Evolutionary conservation across 2,888 invertebrate genomes (phyloP), one percentile per base, ranked within the genome.

Genomic region (Erynnis tages): DNA sequence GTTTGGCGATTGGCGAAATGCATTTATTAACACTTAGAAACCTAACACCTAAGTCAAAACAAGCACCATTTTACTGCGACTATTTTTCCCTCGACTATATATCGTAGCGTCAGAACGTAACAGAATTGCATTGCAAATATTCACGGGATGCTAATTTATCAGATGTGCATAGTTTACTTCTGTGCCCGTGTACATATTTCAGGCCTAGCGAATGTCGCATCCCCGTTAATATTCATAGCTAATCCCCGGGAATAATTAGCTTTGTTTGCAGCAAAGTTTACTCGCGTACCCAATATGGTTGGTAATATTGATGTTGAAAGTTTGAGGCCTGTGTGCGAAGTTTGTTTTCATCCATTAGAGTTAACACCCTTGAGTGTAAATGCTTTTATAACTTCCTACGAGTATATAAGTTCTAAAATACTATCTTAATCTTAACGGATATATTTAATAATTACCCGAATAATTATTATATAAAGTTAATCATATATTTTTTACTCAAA

Each of bases 61-160:
- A 21, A 21, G 21, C 4, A 2, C 2, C 2, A 7, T 23, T 10
- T 29, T 17, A 27, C 16, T 5, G 6, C n/a, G 10, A 41, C 10
- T 16, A 40, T 11, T 10, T 41, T 16, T 29, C 11, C 11, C 16
- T 2, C 6, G 16, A 11, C 27, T 6, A 25, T 41, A 16, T 1
- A 16, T 16, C 8, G 3, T 5, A 30, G 1, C 14, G 30, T 2
- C 10, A 14, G 25, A n/a, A 13, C 38, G 19, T 1, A 38, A 30
- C 47, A 37, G 47, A 48, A 48, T 30, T 30, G 38, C 30, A 48
- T 23, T 35, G 46, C 47, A 56, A 53, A 54, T 56, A 53, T 54
- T 50, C 50, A 56, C 19, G 27, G 11, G 35, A 34, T 10, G 17
- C 35, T 46, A 38, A 47, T 47, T 38, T 38, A 29, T 38, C 21